A percentile compares a stretch with the other conserved stretches of the same genome.
Evolutionary conservation across 2,113 vertebrate genomes (phyloP).

Genomic region (Siniperca chuatsi): DNA sequence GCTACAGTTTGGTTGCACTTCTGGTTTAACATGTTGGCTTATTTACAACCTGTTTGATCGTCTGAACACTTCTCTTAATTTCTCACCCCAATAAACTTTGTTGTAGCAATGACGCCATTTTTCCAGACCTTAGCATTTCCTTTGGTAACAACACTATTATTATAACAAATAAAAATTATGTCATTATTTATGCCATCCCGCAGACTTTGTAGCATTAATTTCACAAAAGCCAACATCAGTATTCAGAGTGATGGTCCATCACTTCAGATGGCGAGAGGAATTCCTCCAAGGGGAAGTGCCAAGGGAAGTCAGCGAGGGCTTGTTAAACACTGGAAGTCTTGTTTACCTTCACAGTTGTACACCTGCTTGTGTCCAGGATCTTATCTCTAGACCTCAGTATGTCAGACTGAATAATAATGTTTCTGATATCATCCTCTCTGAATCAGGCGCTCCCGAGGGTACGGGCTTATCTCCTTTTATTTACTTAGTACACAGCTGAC

Average conservation of each 20-base stretch:
- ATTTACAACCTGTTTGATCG: background rate
- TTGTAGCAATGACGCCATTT: background rate
- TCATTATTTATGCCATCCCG: too few species aligned
- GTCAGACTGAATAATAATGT: constrained; percentile 3
- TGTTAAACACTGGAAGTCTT: background rate
- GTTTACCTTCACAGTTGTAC: constrained; percentile 3
- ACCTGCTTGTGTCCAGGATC: constrained; percentile 1
- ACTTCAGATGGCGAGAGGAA: background rate
- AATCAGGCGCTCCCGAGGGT: background rate
- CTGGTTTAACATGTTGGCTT: background rate
- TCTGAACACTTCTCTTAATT: background rate
- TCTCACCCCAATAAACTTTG: background rate
- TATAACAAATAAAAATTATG: background rate
- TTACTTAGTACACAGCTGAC: background rate
- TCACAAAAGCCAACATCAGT: background rate
- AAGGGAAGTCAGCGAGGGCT: background rate
- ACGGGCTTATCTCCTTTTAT: constrained; percentile 10
- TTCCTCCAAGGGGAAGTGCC: background rate
- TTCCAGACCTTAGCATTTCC: too few species aligned
- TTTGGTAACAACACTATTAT: background rate
- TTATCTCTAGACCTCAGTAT: constrained; percentile 10
- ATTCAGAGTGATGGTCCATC: background rate
- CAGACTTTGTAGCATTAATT: background rate
- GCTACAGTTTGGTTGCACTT: background rate
- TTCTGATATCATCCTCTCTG: constrained; percentile 9